These are phyloP conservation scores for Pimephales promelas DNA, from an alignment of 2,113 vertebrate genomes.

Conservation along the genomic window DNA sequence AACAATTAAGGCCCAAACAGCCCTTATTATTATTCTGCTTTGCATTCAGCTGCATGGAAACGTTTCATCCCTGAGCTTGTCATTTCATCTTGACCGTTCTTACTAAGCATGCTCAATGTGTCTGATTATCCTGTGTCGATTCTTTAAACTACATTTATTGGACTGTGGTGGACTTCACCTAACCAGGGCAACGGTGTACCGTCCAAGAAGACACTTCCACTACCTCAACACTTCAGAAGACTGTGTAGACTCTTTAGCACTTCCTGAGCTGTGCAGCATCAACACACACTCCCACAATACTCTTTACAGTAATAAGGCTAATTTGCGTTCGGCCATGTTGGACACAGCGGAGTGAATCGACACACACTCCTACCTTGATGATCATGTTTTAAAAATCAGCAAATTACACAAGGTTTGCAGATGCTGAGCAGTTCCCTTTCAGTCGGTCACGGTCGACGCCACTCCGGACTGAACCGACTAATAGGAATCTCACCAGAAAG, in stretches of 20 bases:
- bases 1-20: not conserved
- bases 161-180: not conserved
- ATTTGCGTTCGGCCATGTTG: too few species aligned
- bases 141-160: not conserved
- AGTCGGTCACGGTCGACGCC: too few species aligned
- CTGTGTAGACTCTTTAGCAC: not conserved
- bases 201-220: not conserved
- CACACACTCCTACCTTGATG: too few species aligned
- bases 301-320: too few species aligned
- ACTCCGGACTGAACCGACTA: too few species aligned
- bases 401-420: not conserved
- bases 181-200: not conserved
- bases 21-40: not conserved
- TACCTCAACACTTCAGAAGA: not conserved
- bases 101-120: slow-evolving; percentile 81
- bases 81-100: slow-evolving; percentile 65
- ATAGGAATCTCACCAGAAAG: too few species aligned
- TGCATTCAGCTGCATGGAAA: slow-evolving; percentile 71
- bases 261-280: too few species aligned
- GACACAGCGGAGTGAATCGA: too few species aligned
- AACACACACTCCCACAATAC: too few species aligned
- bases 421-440: not conserved
- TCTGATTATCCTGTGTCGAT: not conserved
- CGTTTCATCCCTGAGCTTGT: slow-evolving; percentile 59
- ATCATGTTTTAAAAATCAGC: too few species aligned